A percentile compares a stretch with the other conserved stretches of the same genome.
These are phyloP conservation scores for Temnothorax unifasciatus DNA, from an alignment of 2,888 invertebrate species.

Conservation along the genomic window DNA sequence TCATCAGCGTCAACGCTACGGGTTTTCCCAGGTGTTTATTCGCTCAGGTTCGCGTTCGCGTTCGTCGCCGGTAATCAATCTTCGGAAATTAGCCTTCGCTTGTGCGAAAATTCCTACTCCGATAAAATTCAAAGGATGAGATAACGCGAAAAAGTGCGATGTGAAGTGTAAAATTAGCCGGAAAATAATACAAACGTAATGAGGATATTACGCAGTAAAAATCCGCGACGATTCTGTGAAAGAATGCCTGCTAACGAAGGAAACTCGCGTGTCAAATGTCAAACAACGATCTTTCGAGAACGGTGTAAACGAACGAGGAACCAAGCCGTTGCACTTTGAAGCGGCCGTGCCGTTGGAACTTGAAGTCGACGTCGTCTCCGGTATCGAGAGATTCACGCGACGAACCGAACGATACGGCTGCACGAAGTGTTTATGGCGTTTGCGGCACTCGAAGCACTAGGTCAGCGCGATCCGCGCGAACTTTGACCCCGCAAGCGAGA, in stretches of 20 bases:
- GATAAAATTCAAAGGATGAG: conserved; percentile 7
- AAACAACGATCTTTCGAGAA: neutral
- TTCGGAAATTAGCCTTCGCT: conserved; percentile 48
- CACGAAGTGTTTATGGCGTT: conserved; percentile 63
- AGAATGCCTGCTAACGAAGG: neutral
- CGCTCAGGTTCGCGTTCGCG: conserved; percentile 37
- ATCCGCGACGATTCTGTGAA: neutral
- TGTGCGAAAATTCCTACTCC: conserved; percentile 15
- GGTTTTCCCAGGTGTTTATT: conserved; percentile 26
- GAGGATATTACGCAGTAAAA: conserved; percentile 3
- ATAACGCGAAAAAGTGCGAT: neutral
- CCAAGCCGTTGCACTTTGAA: conserved; percentile 18
- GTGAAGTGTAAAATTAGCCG: conserved; percentile 15
- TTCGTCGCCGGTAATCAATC: conserved; percentile 59
- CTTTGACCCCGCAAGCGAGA: conserved; percentile 77
- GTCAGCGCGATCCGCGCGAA: conserved; percentile 80
- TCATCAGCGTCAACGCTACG: conserved; percentile 48
- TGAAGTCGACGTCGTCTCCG: conserved; percentile 29
- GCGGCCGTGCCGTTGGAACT: conserved; percentile 7
- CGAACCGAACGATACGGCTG: conserved; percentile 63
- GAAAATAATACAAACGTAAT: conserved; percentile 17
- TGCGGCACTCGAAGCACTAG: conserved; percentile 77
- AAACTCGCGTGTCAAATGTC: conserved; percentile 9
- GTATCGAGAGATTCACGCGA: conserved; percentile 65
- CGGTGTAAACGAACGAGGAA: conserved; percentile 13